Conservation (phyloP, 1,140 invertebrate genomes). For the Cydia splendana region DNA sequence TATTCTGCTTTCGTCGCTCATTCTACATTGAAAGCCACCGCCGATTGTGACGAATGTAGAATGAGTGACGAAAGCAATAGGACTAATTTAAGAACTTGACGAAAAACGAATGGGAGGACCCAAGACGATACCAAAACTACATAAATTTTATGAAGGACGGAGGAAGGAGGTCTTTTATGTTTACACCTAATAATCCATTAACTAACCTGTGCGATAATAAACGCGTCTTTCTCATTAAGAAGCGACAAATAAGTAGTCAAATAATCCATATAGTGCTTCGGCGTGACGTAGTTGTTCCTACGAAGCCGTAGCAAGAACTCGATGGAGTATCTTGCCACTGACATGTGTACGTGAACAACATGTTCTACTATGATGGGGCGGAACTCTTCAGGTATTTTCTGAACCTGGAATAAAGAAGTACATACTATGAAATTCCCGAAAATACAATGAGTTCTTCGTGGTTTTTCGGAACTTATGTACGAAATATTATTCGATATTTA, state of each 20-base stretch:
- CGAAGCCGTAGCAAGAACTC: slow-evolving; percentile 86
- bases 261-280: slow-evolving; percentile 94
- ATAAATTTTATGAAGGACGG: neutral
- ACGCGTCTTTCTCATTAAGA: slow-evolving; percentile 85
- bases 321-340: slow-evolving; percentile 85
- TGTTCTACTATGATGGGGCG: slow-evolving; percentile 87
- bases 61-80: too few species aligned
- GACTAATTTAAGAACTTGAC: too few species aligned
- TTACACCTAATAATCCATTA: neutral
- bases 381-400: slow-evolving; percentile 83
- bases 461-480: too few species aligned
- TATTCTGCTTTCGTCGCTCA: too few species aligned
- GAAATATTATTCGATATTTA: too few species aligned
- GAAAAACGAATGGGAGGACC: too few species aligned
- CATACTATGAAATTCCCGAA: slow-evolving; percentile 16
- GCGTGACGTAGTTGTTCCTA: slow-evolving; percentile 92
- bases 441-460: neutral
- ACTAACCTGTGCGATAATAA: slow-evolving; percentile 82
- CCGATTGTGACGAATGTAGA: too few species aligned
- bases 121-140: too few species aligned
- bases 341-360: slow-evolving; percentile 90
- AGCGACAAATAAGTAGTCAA: slow-evolving; percentile 88
- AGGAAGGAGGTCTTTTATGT: too few species aligned
- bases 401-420: slow-evolving; percentile 66
- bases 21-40: too few species aligned